Base-by-base conservation (phyloP, 2,797 vertebrate species). In the Dallia pectoralis region DNA sequence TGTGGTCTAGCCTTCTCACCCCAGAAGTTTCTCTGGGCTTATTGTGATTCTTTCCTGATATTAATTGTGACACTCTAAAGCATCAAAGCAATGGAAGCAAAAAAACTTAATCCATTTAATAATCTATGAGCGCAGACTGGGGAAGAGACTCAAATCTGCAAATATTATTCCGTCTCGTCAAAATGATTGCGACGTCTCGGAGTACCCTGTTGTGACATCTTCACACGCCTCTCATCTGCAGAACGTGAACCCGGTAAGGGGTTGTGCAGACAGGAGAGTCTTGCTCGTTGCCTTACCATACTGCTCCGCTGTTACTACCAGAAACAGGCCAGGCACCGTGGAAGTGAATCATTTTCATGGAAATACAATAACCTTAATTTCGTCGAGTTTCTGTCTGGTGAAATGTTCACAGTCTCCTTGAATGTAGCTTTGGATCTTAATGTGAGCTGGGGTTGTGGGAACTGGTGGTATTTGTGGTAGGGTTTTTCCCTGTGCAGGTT, bases 401-500 rank as follows among this genome's bases (percentile, higher is more conserved):
- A 4, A 5, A 16, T 49, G 44, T 68, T 5, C 56, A 66, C 25
- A n/a, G 67, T 40, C 1, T 69, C 48, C 56, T 79, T 74, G n/a
- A 47, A 67, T 67, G 73, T 68, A 53, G 53, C 53, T 56, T 30
- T 29, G 61, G 61, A 16, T 63, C 22, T 32, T 22, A 8, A 22
- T 8, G 51, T n/a, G 51, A 22, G 51, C 25, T 4, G 25, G 27
- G 62, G 61, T 8, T 22, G 29, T 78, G 40, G n/a, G 32, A 18
- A 64, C 47, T 49, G 62, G 40, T 59, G 74, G 65, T 40, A 65
- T 79, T 72, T 81, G 53, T 56, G 4, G 15, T 53, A 29, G 63
- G 63, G 53, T 36, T 69, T 16, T 11, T 36, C 9, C 64, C 72
- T 59, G 4, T 81, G 77, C 89, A 16, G 3, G 86, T 87, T 77